Evolutionary conservation across 2,888 invertebrate species (phyloP), one percentile per base, ranked within the genome.

Genomic region (Caenorhabditis panamensis): DNA sequence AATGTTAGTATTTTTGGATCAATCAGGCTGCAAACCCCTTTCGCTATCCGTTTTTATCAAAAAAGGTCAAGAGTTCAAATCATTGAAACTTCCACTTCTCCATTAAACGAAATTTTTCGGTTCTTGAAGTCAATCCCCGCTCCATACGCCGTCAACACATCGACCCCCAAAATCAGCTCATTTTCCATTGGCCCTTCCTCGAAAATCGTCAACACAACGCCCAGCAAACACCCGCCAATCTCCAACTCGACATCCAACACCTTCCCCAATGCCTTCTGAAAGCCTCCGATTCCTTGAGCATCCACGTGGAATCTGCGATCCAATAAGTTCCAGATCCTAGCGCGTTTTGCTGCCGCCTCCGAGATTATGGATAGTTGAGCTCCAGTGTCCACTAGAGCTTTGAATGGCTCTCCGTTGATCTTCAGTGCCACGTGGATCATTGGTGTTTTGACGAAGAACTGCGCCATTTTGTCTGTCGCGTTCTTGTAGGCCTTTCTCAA

Each of bases 281-380:
- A 28, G 5, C 71, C 71, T 16, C 71, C 71, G 24, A 78, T 49
- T 36, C 78, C 78, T 13, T 41, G 24, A 13, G 78, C 78, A 9
- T 64, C 53, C 56, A 79, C 72, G 4, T 53, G 31, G 41, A 79
- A 79, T 37, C 79, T 59, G 1, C 28, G 6, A 31, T 79, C 79
- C 1, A 79, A 13, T 2, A 36, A 20, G 1, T 36, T 47, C 0
- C 36, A 9, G 16, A 79, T 61, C 22, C 62, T 62, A 28, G 66
- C 56, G 9, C 28, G 53, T 51, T 62, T 47, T 0, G 72, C 72
- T 0, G 26, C 9, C 0, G 18, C 16, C 51, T 62, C 63, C 8
- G 72, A 56, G 36, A 79, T 72, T 0, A 79, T 67, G 0, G 79
- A 67, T 18, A 79, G 18, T 67, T 79, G 79, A 3, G 79, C 79